Percentiles rank a stretch among this genome's conserved stretches.
Conservation (phyloP, 2,888 invertebrate genomes). For the Plagodis dolabraria region DNA sequence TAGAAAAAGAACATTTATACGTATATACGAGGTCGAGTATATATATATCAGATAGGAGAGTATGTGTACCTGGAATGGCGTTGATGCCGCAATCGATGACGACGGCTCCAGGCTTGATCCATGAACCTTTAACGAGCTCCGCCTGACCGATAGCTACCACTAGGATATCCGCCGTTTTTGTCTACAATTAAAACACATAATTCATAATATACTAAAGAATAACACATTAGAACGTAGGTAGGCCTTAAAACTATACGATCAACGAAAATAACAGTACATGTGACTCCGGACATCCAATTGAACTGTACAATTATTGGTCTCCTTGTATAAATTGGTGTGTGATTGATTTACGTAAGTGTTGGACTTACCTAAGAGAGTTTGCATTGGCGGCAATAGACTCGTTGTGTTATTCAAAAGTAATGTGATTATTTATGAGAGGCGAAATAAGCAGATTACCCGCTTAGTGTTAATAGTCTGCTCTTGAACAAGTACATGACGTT, state of each 20-base stretch:
- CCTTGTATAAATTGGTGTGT: background rate
- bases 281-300: too few relatives aligned
- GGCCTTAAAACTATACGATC: background rate
- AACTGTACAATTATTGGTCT: background rate
- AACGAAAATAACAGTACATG: too few relatives aligned
- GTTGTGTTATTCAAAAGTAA: too few relatives aligned
- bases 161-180: conserved; percentile 94
- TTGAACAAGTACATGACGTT: too few relatives aligned
- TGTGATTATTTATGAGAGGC: too few relatives aligned
- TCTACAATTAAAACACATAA: conserved; percentile 64
- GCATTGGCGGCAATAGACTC: too few relatives aligned
- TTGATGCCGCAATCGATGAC: conserved; percentile 99
- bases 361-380: background rate
- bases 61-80: conserved; percentile 89
- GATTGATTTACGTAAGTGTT: background rate
- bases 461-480: too few relatives aligned
- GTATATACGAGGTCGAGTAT: too few relatives aligned
- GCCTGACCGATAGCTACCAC: conserved; percentile 98
- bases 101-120: conserved; percentile 99
- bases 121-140: conserved; percentile 95
- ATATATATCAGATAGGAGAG: too few relatives aligned
- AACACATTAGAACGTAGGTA: background rate
- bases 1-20: too few relatives aligned
- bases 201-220: background rate
- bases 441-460: too few relatives aligned